Percentiles rank a stretch among this genome's conserved stretches.
Conservation (phyloP, 1,140 invertebrate genomes). For the Octopus bimaculoides region DNA sequence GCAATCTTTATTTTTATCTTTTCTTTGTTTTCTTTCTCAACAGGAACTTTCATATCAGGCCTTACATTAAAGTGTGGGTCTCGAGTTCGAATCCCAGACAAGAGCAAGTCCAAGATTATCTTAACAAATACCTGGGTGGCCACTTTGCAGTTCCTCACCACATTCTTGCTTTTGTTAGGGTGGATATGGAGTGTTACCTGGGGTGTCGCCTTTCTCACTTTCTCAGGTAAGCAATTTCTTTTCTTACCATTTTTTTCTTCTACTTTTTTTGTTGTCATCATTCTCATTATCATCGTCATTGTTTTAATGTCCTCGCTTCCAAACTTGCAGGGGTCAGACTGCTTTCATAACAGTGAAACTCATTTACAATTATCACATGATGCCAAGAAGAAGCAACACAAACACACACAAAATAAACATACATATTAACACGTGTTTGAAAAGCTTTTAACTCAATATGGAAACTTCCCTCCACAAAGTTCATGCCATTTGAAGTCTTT, state of each 20-base stretch:
- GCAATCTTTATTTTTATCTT: not conserved
- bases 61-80: slow-evolving; percentile 46
- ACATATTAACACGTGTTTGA: too few species aligned
- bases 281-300: too few species aligned
- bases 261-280: too few species aligned
- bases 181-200: slow-evolving; percentile 64
- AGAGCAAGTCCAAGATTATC: slow-evolving; percentile 36
- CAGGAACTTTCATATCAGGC: slow-evolving; percentile 51
- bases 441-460: too few species aligned
- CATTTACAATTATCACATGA: too few species aligned
- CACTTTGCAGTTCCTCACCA: slow-evolving; percentile 56
- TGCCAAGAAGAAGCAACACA: too few species aligned
- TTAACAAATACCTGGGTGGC: slow-evolving; percentile 52
- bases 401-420: too few species aligned
- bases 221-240: slow-evolving; percentile 51
- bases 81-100: slow-evolving; percentile 33
- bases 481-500: too few species aligned
- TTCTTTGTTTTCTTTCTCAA: slow-evolving; percentile 20
- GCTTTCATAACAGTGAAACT: too few species aligned
- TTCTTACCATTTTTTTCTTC: not conserved
- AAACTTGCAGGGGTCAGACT: too few species aligned
- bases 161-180: slow-evolving; percentile 58
- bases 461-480: too few species aligned
- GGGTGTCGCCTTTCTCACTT: slow-evolving; percentile 58
- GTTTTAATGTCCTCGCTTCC: too few species aligned